Evolutionary conservation across 1,140 invertebrate genomes (phyloP).

Genomic region (Grapholita molesta): DNA sequence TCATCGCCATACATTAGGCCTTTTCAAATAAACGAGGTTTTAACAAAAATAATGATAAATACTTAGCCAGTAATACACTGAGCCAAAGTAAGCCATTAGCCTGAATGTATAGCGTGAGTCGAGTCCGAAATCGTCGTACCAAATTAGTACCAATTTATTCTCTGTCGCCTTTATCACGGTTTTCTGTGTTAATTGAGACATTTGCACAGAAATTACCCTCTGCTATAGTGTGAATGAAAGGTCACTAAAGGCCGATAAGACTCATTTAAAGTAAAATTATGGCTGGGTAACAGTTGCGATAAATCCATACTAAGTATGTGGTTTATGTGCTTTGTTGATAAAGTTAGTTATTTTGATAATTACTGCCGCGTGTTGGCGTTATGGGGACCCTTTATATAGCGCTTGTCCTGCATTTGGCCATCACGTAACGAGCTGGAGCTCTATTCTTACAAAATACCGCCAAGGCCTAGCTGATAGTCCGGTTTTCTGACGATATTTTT

Average conservation of each 20-base stretch:
- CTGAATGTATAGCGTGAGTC: constrained; percentile 45
- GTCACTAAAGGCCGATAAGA: constrained; percentile 35
- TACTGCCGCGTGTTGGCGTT: not conserved
- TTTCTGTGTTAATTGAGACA: constrained; percentile 71
- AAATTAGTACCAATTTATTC: constrained; percentile 64
- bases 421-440: no score
- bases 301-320: constrained; percentile 18
- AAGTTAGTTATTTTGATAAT: not conserved
- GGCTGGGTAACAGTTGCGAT: not conserved
- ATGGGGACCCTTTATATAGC: no score
- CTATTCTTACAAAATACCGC: no score
- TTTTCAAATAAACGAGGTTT: not conserved
- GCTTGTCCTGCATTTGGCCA: no score
- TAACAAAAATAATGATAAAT: not conserved
- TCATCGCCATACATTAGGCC: not conserved
- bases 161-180: constrained; percentile 59
- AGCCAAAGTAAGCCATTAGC: constrained; percentile 19
- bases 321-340: constrained; percentile 20
- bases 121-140: constrained; percentile 55
- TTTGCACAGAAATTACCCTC: constrained; percentile 63
- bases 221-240: constrained; percentile 40
- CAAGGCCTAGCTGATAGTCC: no score
- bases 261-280: constrained; percentile 24
- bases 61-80: constrained; percentile 1
- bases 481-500: no score